Evolutionary conservation across 2,888 invertebrate species (phyloP), one percentile per base, ranked within the genome.

Genomic region (Caenorhabditis sulstoni): DNA sequence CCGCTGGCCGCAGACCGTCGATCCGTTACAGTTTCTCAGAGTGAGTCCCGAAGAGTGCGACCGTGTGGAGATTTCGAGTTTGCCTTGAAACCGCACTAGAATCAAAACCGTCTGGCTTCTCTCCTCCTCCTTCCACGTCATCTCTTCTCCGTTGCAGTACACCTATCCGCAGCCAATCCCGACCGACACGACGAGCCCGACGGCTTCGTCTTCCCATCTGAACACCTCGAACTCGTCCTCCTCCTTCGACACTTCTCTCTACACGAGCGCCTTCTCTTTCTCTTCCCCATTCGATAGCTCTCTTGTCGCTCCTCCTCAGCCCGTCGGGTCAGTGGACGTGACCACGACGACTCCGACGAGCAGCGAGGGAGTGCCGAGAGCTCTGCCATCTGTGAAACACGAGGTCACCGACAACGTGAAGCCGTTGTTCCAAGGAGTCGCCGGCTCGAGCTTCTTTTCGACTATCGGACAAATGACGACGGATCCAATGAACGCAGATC

Each of bases 21-120:
- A 79, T 35, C 57, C 79, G 8, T 75, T 79, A 12, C 70, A 75
- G 44, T 49, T 79, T 16, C 58, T 79, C 12, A 64, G 65, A 62
- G 79, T 79, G 22, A 49, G 64, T 47, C 1, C n/a, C n/a, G n/a
- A n/a, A n/a, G 20, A 20, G n/a, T 37, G 11, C 37, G 37, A n/a
- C n/a, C n/a, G n/a, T n/a, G n/a, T n/a, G 29, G 29, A 29, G 29
- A 3, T 29, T 7, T 29, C 29, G 29, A n/a, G n/a, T n/a, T n/a
- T n/a, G n/a, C n/a, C n/a, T n/a, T n/a, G n/a, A n/a, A n/a, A n/a
- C n/a, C n/a, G n/a, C n/a, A n/a, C n/a, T n/a, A n/a, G n/a, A n/a
- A n/a, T n/a, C n/a, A n/a, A n/a, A n/a, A n/a, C n/a, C n/a, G n/a
- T n/a, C n/a, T n/a, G n/a, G n/a, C n/a, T n/a, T n/a, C n/a, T n/a